Percentiles rank a stretch among this genome's conserved stretches.
Conservation (phyloP, 2,113 vertebrate genomes). For the Maccullochella peelii region DNA sequence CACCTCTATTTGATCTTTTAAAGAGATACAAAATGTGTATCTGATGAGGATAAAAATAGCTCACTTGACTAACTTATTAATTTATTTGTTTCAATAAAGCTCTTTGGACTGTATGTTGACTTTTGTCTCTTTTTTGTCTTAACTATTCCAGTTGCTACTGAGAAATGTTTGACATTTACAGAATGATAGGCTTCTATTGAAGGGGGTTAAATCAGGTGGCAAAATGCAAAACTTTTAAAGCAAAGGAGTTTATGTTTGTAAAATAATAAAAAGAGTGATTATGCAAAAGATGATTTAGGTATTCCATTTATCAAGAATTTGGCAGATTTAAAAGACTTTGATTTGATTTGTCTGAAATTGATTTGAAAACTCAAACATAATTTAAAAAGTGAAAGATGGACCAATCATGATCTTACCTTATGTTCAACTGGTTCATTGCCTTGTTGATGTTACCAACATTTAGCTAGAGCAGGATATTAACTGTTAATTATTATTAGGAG, state of each 20-base stretch:
- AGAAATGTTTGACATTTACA: neutral
- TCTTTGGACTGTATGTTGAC: constrained; percentile 84
- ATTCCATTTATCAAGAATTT: neutral
- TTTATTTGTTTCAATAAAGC: constrained; percentile 96
- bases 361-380: neutral
- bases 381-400: neutral
- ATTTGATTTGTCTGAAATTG: neutral
- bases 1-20: constrained; percentile 72
- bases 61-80: constrained; percentile 96
- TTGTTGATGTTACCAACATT: neutral
- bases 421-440: neutral
- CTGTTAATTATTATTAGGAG: neutral
- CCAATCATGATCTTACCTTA: neutral
- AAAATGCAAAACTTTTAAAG: neutral
- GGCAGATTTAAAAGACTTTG: neutral
- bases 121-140: constrained; percentile 6
- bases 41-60: constrained; percentile 81
- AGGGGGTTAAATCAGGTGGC: neutral
- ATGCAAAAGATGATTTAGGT: neutral
- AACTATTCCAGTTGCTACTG: neutral
- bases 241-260: neutral
- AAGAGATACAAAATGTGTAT: constrained; percentile 63
- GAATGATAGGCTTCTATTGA: neutral
- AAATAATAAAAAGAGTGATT: neutral
- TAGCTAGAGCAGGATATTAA: neutral